Conservation (phyloP, 2,888 invertebrate species). For the Drosophila maculinotata region DNA sequence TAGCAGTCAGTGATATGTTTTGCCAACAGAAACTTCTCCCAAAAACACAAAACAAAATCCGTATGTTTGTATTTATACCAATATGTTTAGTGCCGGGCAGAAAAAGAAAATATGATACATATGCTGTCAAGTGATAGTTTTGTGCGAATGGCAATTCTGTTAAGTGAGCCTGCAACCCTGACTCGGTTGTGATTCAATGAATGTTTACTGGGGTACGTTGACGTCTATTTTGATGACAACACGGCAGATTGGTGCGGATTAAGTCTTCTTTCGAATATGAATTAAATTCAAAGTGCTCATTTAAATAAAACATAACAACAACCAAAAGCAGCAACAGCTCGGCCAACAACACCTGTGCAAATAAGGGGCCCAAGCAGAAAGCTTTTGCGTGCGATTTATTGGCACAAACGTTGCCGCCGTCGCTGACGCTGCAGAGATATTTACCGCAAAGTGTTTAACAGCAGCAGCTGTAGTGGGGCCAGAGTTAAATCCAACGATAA, state of each 20-base stretch:
- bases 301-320: constrained; percentile 30
- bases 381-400: constrained; percentile 38
- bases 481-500: constrained; percentile 64
- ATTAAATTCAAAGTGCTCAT: constrained; percentile 61
- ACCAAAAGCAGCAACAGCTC: constrained; percentile 25
- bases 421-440: constrained; percentile 48
- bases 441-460: constrained; percentile 30
- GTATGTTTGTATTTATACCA: too few relatives aligned
- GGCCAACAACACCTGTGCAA: constrained; percentile 64
- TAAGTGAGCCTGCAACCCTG: constrained; percentile 47
- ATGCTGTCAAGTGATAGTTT: constrained; percentile 24
- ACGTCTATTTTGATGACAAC: constrained; percentile 71
- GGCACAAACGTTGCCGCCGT: constrained; percentile 38
- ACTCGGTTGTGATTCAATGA: background rate
- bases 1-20: too few relatives aligned
- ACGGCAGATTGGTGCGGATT: constrained; percentile 67
- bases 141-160: constrained; percentile 42
- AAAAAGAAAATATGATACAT: too few relatives aligned
- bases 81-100: too few relatives aligned
- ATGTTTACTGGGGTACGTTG: constrained; percentile 66
- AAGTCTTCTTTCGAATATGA: constrained; percentile 58
- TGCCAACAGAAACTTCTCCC: too few relatives aligned
- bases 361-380: constrained; percentile 59
- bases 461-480: constrained; percentile 45
- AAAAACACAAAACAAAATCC: too few relatives aligned